Conservation (phyloP, 2,113 vertebrate species). For the Amphiprion percula region DNA sequence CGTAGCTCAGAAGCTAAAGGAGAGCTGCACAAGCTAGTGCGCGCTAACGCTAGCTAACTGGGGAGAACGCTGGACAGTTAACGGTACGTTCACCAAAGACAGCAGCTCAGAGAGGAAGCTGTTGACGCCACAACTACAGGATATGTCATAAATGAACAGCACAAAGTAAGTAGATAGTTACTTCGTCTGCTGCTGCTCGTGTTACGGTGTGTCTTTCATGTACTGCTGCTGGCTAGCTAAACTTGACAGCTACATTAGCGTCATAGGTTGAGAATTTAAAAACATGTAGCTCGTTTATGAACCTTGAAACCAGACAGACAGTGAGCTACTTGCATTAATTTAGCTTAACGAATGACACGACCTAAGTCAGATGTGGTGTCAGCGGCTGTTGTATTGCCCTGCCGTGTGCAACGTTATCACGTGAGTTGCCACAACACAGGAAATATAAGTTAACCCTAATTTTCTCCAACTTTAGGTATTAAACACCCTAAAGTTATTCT, state of each 20-base stretch:
- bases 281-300: background rate
- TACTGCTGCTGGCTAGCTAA: conserved; percentile 47
- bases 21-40: conserved; percentile 45
- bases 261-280: background rate
- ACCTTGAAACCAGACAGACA: background rate
- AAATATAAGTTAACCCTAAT: conserved; percentile 21
- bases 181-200: background rate
- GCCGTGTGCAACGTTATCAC: conserved; percentile 69
- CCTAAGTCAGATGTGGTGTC: conserved; percentile 1
- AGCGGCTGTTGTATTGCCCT: conserved; percentile 17
- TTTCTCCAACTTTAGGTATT: background rate
- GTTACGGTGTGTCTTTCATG: background rate
- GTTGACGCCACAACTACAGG: background rate
- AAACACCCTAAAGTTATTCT: background rate
- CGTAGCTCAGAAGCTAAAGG: conserved; percentile 22
- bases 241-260: conserved; percentile 66
- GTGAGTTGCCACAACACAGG: conserved; percentile 73
- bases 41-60: conserved; percentile 70
- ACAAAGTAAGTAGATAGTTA: conserved; percentile 46
- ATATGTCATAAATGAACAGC: background rate
- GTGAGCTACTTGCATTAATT: background rate
- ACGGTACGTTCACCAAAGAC: background rate
- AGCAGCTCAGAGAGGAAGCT: background rate
- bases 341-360: background rate
- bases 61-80: conserved; percentile 8